phyloP scores from a whole-genome alignment of 2,113 vertebrate genomes.

The Vidua chalybeata region DNA sequence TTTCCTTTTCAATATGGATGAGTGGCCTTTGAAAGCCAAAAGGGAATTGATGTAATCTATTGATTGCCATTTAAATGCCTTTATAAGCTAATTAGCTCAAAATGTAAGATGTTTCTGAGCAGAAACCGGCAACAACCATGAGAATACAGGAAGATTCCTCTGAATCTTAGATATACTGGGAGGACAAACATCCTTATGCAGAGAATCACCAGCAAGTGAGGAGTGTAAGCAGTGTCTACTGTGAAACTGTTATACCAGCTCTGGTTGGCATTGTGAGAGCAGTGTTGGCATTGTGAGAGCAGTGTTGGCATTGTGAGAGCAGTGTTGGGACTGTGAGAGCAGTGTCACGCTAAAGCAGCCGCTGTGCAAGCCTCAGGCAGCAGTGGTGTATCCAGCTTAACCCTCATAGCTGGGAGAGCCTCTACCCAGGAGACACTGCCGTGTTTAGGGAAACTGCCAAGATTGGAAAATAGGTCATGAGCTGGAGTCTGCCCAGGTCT shows the following conservation, averaged over 20 bases:
- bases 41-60: slow-evolving; percentile 53
- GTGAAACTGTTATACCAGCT: background rate
- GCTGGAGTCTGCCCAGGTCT: slow-evolving; percentile 42
- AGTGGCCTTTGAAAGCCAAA: slow-evolving; percentile 57
- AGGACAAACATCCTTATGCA: background rate
- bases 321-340: background rate
- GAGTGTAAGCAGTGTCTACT: background rate
- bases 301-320: background rate
- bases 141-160: background rate
- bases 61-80: slow-evolving; percentile 63
- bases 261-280: background rate
- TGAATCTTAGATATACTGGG: background rate
- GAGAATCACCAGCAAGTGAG: background rate
- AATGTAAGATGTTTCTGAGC: slow-evolving; percentile 52
- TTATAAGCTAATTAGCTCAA: slow-evolving; percentile 41
- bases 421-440: background rate
- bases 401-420: background rate
- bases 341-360: background rate
- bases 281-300: background rate
- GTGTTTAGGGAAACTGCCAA: background rate
- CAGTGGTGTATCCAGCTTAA: background rate
- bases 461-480: slow-evolving; percentile 19
- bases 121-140: background rate
- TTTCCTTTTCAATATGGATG: slow-evolving; percentile 4
- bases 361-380: rapidly evolving